Evolutionary conservation across 2,113 vertebrate species (phyloP).

Genomic region (Dolichallabes microphthalmus): DNA sequence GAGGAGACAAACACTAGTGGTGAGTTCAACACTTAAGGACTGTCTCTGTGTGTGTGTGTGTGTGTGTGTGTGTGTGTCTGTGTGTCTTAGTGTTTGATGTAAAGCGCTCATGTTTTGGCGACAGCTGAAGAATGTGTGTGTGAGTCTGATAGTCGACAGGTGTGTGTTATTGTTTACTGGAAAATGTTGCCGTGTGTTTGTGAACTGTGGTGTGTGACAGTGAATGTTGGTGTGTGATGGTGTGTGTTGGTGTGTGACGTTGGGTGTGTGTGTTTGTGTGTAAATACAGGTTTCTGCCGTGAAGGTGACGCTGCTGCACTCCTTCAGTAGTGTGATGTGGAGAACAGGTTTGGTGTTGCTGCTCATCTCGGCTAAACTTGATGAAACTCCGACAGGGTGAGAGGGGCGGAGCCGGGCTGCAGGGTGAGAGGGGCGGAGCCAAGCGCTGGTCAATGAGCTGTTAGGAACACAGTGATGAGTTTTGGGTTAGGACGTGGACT

Average conservation of each 20-base stretch:
- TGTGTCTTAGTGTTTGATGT: neutral
- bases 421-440: slow-evolving; percentile 85
- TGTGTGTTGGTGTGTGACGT: neutral
- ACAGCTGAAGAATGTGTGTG: too few species aligned
- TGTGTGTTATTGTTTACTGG: neutral
- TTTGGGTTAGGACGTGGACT: neutral
- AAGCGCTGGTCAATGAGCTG: slow-evolving; percentile 64
- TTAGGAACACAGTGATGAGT: neutral
- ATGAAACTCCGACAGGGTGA: slow-evolving; percentile 86
- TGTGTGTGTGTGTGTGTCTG: neutral
- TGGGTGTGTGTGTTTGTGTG: neutral
- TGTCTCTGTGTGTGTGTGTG: neutral
- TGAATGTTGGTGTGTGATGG: too few species aligned
- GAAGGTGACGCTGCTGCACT: slow-evolving; percentile 59
- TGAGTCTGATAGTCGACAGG: neutral
- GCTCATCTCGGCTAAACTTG: slow-evolving; percentile 87
- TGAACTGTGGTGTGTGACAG: too few species aligned
- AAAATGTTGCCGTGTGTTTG: too few species aligned
- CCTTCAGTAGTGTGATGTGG: slow-evolving; percentile 76
- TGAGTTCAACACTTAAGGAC: too few species aligned
- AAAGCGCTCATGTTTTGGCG: too few species aligned
- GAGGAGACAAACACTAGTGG: neutral
- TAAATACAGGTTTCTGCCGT: slow-evolving; percentile 68
- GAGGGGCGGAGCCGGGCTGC: slow-evolving; percentile 82
- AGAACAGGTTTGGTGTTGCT: slow-evolving; percentile 88